A percentile compares a stretch with the other conserved stretches of the same genome.
These are phyloP conservation scores for Punctoribates punctum DNA, from an alignment of 2,888 invertebrate species.

Conservation along the genomic window DNA sequence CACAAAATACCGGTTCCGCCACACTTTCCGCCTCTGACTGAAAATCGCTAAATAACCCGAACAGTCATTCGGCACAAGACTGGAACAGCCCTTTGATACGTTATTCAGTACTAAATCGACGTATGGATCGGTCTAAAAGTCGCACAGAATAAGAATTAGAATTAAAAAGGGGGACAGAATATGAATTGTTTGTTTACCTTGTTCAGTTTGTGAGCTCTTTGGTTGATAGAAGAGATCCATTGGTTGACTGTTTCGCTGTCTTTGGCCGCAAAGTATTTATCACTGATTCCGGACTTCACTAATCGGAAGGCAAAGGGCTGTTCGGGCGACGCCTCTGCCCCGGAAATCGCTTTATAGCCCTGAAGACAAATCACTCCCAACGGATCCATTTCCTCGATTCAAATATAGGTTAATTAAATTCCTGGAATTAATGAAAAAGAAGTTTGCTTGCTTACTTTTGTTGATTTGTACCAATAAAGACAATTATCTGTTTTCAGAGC, in stretches of 20 bases:
- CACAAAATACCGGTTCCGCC: constrained; percentile 88
- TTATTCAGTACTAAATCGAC: constrained; percentile 72
- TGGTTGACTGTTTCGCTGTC: constrained; percentile 63
- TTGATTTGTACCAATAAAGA: constrained; percentile 89
- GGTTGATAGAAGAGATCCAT: constrained; percentile 72
- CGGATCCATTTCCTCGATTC: constrained; percentile 58
- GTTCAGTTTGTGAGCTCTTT: constrained; percentile 70
- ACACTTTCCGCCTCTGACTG: constrained; percentile 66
- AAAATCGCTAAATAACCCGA: constrained; percentile 85
- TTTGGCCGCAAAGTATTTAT: constrained; percentile 75
- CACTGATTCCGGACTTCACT: constrained; percentile 60
- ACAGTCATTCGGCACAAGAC: constrained; percentile 79
- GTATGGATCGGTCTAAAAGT: constrained; percentile 62
- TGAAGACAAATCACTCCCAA: constrained; percentile 84
- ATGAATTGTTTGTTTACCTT: constrained; percentile 57
- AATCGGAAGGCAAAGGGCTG: constrained; percentile 54
- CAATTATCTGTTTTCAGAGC: constrained; percentile 85
- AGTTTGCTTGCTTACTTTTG: constrained; percentile 73
- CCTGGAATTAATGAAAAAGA: too few species aligned
- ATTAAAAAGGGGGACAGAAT: constrained; percentile 4
- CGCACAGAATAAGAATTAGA: neutral
- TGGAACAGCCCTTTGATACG: constrained; percentile 69
- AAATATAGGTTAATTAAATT: neutral
- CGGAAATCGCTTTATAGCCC: constrained; percentile 68
- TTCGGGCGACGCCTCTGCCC: constrained; percentile 57